phyloP scores from a whole-genome alignment of 2,888 invertebrate species.

The Hoplodrina ambigua region DNA sequence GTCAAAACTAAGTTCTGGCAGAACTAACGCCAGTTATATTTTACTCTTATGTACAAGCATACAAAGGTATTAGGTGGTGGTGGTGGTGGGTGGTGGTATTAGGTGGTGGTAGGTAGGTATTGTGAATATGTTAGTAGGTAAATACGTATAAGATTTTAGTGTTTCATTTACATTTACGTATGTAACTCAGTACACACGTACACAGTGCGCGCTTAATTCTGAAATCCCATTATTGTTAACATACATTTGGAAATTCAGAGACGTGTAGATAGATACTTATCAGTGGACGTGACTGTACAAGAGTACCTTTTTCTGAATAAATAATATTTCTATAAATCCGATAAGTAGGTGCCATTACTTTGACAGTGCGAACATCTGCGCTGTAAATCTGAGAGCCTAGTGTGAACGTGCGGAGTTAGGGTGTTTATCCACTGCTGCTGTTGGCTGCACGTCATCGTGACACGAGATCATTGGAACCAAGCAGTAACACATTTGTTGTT shows the following conservation, averaged over 20 bases:
- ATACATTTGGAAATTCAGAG: conserved; percentile 9
- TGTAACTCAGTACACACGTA: not conserved
- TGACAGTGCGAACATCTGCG: conserved; percentile 11
- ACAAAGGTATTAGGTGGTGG: too few species aligned
- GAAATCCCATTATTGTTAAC: conserved; percentile 27
- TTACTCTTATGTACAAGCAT: too few species aligned
- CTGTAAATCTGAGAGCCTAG: not conserved
- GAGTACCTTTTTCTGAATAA: conserved; percentile 23
- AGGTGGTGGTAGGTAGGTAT: too few species aligned
- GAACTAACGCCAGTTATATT: too few species aligned
- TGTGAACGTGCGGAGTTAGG: too few species aligned
- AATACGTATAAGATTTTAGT: not conserved
- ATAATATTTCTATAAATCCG: conserved; percentile 18
- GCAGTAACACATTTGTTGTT: too few species aligned
- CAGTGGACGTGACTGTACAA: conserved; percentile 14
- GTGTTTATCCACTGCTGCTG: too few species aligned
- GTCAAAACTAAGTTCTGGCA: too few species aligned
- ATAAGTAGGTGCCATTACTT: conserved; percentile 15
- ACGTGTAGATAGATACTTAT: conserved; percentile 19
- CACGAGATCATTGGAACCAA: too few species aligned
- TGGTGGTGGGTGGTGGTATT: too few species aligned
- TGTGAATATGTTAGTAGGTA: not conserved
- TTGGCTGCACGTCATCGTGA: too few species aligned
- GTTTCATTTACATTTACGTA: not conserved
- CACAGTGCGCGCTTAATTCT: not conserved